phyloP scores from a whole-genome alignment of 2,113 vertebrate species.

The Zootoca vivipara region DNA sequence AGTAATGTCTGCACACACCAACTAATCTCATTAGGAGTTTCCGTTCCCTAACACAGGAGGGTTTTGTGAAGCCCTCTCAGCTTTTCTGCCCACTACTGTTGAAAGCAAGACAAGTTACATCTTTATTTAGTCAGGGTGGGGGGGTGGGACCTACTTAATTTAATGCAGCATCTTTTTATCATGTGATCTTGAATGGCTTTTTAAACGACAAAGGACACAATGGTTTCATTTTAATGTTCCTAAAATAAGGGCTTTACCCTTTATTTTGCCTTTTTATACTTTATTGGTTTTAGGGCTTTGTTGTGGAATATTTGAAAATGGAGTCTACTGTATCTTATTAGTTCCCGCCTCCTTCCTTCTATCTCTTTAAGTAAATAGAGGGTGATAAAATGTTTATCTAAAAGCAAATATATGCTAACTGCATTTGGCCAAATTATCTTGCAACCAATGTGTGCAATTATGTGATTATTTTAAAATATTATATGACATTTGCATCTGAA shows the following conservation, averaged over 20 bases:
- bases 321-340: neutral
- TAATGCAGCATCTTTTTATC: conserved; percentile 46
- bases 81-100: conserved; percentile 63
- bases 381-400: neutral
- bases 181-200: conserved; percentile 27
- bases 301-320: conserved; percentile 1
- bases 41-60: conserved; percentile 90
- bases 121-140: conserved; percentile 70
- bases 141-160: conserved; percentile 29
- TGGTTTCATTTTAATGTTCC: conserved; percentile 46
- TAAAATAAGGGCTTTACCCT: conserved; percentile 15
- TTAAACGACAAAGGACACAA: conserved; percentile 13
- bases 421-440: neutral
- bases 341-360: neutral
- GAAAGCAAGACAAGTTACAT: conserved; percentile 71
- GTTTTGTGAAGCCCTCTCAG: conserved; percentile 85
- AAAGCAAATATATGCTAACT: neutral
- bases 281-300: neutral
- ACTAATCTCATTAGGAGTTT: conserved; percentile 99
- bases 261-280: conserved; percentile 27
- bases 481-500: conserved; percentile 9
- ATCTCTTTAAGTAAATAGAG: neutral
- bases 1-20: conserved; percentile 96
- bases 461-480: neutral
- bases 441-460: neutral